Evolutionary conservation across 2,888 invertebrate genomes (phyloP).

Genomic region (Nasonovia ribisnigri): DNA sequence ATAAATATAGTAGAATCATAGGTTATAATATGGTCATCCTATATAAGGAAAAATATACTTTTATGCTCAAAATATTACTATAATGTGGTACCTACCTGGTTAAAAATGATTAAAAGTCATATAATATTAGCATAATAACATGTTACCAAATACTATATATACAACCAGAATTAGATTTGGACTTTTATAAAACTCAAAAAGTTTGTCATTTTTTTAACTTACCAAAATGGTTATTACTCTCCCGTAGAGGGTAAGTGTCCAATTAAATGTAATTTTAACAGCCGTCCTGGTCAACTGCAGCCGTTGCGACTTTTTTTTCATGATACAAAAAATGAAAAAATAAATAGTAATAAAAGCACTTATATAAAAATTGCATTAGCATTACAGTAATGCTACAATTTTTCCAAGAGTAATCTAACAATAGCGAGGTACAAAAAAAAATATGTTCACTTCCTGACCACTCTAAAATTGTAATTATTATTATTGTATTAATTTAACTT

Average conservation of each 20-base stretch:
- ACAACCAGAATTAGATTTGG: neutral
- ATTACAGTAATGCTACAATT: neutral
- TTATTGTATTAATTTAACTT: neutral
- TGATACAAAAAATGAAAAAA: neutral
- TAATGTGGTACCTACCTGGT: neutral
- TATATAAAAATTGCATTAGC: neutral
- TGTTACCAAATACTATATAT: neutral
- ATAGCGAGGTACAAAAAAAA: neutral
- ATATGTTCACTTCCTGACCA: neutral
- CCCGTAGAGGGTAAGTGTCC: neutral
- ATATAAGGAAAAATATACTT: neutral
- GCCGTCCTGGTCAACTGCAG: conserved; percentile 12
- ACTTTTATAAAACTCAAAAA: conserved; percentile 17
- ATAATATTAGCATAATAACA: neutral
- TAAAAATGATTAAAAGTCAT: neutral
- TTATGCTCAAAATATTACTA: neutral
- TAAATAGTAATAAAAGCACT: conserved; percentile 5
- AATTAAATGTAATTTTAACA: conserved; percentile 32
- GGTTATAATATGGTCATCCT: neutral
- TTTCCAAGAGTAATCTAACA: conserved; percentile 17
- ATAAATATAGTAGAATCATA: neutral
- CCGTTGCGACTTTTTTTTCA: conserved; percentile 2
- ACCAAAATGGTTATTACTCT: conserved; percentile 10
- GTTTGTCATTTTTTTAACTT: conserved; percentile 18
- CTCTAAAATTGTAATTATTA: neutral